Conservation (phyloP, 1,140 invertebrate genomes). For the Drosophila equinoxialis region DNA sequence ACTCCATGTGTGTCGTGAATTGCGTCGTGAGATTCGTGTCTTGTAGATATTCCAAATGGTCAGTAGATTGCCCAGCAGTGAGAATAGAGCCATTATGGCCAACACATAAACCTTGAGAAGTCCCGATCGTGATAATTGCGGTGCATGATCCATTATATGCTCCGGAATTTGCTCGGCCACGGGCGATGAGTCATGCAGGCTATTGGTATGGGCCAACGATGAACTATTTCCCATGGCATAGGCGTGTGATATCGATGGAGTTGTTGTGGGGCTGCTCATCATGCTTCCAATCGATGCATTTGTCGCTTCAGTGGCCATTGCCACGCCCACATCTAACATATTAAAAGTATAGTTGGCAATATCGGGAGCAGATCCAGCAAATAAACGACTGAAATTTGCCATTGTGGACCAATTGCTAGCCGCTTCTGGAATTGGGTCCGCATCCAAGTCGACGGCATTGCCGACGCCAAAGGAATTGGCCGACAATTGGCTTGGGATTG, state of each 20-base stretch:
- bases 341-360: slow-evolving; percentile 70
- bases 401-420: slow-evolving; percentile 47
- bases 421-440: slow-evolving; percentile 25
- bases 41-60: slow-evolving; percentile 90
- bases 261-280: slow-evolving; percentile 7
- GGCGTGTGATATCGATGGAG: slow-evolving; percentile 34
- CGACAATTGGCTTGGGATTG: slow-evolving; percentile 25
- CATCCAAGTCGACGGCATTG: slow-evolving; percentile 23
- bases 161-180: slow-evolving; percentile 66
- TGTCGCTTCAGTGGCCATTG: slow-evolving; percentile 38
- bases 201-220: slow-evolving; percentile 58
- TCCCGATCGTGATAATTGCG: slow-evolving; percentile 85
- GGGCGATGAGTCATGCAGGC: slow-evolving; percentile 46
- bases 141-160: slow-evolving; percentile 85
- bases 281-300: slow-evolving; percentile 16
- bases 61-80: slow-evolving; percentile 88
- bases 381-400: slow-evolving; percentile 58
- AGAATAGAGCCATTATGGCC: slow-evolving; percentile 87
- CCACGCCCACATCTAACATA: slow-evolving; percentile 50
- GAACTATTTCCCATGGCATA: slow-evolving; percentile 60
- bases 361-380: slow-evolving; percentile 44
- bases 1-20: slow-evolving; percentile 86
- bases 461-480: not conserved
- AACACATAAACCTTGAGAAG: slow-evolving; percentile 87
- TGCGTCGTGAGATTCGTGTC: slow-evolving; percentile 84